A percentile compares a stretch with the other conserved stretches of the same genome.
Evolutionary conservation across 2,888 invertebrate genomes (phyloP).

Genomic region (Nephrotoma appendiculata): DNA sequence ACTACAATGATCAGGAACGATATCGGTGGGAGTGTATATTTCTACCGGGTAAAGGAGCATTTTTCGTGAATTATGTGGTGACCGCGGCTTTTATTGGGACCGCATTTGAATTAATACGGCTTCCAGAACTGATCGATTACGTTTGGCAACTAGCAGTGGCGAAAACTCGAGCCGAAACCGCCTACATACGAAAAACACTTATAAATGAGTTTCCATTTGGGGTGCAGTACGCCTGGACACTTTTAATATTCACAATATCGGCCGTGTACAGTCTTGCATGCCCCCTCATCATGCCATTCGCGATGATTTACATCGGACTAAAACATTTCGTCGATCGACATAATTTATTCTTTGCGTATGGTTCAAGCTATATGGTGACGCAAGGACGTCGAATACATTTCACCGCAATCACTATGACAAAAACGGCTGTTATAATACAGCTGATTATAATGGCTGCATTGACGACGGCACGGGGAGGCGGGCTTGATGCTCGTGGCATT

Average conservation of each 20-base stretch:
- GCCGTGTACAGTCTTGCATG: conserved; percentile 85
- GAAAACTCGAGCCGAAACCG: conserved; percentile 72
- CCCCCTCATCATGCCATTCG: conserved; percentile 87
- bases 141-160: conserved; percentile 67
- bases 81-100: conserved; percentile 89
- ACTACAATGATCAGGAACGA: conserved; percentile 41
- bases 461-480: conserved; percentile 52
- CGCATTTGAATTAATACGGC: conserved; percentile 74
- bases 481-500: conserved; percentile 44
- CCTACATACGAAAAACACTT: conserved; percentile 58
- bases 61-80: conserved; percentile 93
- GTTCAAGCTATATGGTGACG: conserved; percentile 72
- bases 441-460: conserved; percentile 65
- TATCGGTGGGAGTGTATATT: conserved; percentile 84
- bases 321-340: conserved; percentile 92
- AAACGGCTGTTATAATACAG: conserved; percentile 61
- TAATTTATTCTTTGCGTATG: conserved; percentile 90
- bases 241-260: conserved; percentile 78
- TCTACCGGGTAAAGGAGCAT: conserved; percentile 87
- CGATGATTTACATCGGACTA: conserved; percentile 71
- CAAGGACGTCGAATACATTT: conserved; percentile 66
- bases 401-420: conserved; percentile 73
- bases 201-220: conserved; percentile 89
- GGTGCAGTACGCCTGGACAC: conserved; percentile 88
- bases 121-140: conserved; percentile 84